These are phyloP conservation scores for Apis cerana DNA, from an alignment of 1,140 invertebrate genomes.

Conservation along the genomic window DNA sequence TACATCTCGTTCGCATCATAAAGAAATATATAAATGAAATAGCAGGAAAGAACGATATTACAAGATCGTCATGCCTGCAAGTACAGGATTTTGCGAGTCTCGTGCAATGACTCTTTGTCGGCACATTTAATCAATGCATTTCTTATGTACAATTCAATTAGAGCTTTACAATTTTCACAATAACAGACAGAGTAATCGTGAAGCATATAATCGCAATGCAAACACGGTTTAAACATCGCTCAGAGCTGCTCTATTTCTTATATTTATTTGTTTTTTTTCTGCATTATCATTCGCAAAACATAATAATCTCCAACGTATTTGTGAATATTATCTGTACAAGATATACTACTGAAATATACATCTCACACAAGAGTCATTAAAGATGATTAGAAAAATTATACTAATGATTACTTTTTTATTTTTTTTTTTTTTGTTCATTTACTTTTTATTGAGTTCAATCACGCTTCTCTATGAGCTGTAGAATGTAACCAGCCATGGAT, in stretches of 20 bases:
- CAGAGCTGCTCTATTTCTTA: slow-evolving; percentile 43
- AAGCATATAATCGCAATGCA: slow-evolving; percentile 31
- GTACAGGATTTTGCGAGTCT: slow-evolving; percentile 42
- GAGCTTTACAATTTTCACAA: slow-evolving; percentile 55
- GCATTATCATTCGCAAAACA: slow-evolving; percentile 39
- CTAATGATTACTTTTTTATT: slow-evolving; percentile 13
- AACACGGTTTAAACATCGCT: slow-evolving; percentile 23
- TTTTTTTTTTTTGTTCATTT: not conserved
- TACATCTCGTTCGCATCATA: slow-evolving; percentile 61
- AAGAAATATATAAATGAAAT: slow-evolving; percentile 52
- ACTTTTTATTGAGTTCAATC: slow-evolving; percentile 13
- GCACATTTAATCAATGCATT: slow-evolving; percentile 55
- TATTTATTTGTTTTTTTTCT: slow-evolving; percentile 9
- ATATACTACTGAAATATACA: slow-evolving; percentile 66
- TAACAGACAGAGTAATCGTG: slow-evolving; percentile 32
- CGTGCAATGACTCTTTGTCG: slow-evolving; percentile 44
- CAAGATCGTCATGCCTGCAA: slow-evolving; percentile 55
- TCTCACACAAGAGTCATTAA: slow-evolving; percentile 60
- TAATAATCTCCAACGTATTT: slow-evolving; percentile 42
- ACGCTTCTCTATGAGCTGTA: slow-evolving; percentile 12
- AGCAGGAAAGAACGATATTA: slow-evolving; percentile 45
- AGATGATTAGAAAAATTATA: slow-evolving; percentile 54
- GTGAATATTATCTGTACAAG: slow-evolving; percentile 61
- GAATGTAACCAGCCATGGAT: slow-evolving; percentile 68
- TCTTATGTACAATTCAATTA: slow-evolving; percentile 69